These are phyloP conservation scores for Rhineura floridana DNA, from an alignment of 2,113 vertebrate genomes.

Conservation along the genomic window DNA sequence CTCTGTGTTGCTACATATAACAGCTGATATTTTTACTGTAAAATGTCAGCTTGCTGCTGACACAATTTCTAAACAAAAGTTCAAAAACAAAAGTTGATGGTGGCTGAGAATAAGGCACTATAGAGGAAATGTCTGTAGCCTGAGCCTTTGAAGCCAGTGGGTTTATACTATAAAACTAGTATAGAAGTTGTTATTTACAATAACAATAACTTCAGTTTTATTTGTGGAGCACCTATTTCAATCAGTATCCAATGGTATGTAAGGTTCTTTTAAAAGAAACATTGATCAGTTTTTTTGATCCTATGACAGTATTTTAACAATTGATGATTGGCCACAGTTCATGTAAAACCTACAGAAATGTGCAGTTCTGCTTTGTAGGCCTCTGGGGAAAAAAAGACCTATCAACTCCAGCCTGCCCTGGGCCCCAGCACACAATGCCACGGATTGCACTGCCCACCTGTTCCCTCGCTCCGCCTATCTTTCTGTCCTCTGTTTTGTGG, in stretches of 20 bases:
- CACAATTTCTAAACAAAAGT: not conserved
- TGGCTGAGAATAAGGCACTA: not conserved
- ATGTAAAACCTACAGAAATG: not conserved
- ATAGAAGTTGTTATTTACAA: not conserved
- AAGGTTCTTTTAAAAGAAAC: not conserved
- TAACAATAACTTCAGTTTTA: not conserved
- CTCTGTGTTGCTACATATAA: not conserved
- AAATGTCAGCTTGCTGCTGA: not conserved
- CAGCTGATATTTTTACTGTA: not conserved
- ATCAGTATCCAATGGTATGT: not conserved
- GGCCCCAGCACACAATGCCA: too few species aligned
- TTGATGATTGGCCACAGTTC: not conserved
- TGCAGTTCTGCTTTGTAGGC: not conserved
- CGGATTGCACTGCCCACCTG: too few species aligned
- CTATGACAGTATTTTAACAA: not conserved
- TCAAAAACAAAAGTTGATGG: slow-evolving; percentile 8
- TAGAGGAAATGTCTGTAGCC: not conserved
- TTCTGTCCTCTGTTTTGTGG: too few species aligned
- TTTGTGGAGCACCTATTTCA: not conserved
- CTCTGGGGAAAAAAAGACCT: not conserved
- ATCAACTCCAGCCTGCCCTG: too few species aligned
- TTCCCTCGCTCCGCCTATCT: too few species aligned
- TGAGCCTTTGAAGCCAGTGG: not conserved
- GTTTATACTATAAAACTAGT: not conserved
- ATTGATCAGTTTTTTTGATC: not conserved